Percentiles rank a stretch among this genome's conserved stretches.
These are phyloP conservation scores for Homalodisca vitripennis DNA, from an alignment of 1,140 invertebrate genomes.

Conservation along the genomic window DNA sequence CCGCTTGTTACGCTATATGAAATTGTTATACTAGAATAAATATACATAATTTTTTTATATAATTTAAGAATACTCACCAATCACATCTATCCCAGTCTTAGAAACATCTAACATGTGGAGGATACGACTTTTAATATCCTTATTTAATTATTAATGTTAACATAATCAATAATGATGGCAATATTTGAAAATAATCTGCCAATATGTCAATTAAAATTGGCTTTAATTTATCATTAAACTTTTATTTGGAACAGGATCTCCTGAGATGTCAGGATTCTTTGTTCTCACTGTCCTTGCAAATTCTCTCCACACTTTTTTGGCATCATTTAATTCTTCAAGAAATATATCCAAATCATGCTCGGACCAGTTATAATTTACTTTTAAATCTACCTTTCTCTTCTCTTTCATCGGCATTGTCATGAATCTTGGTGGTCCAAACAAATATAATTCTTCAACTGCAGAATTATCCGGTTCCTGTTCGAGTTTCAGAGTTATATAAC, in stretches of 20 bases:
- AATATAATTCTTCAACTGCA: constrained; percentile 1
- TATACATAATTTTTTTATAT: too few relatives aligned
- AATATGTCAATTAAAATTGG: too few relatives aligned
- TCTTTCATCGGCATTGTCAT: constrained; percentile 11
- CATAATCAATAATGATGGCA: too few relatives aligned
- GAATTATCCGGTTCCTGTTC: constrained; percentile 1
- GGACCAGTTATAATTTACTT: not conserved
- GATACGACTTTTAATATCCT: too few relatives aligned
- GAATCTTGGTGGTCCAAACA: not conserved
- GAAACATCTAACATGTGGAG: too few relatives aligned
- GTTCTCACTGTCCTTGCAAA: not conserved
- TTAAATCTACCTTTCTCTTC: not conserved
- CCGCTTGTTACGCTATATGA: too few relatives aligned
- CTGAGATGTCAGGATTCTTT: not conserved
- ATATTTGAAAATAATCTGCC: too few relatives aligned
- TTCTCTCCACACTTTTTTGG: constrained; percentile 7
- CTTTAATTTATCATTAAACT: not conserved
- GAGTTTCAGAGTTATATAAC: not conserved
- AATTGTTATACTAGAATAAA: too few relatives aligned
- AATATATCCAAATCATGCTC: not conserved
- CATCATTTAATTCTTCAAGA: constrained; percentile 10
- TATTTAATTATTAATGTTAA: too few relatives aligned
- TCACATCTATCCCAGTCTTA: too few relatives aligned
- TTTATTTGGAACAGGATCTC: not conserved
- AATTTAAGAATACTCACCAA: too few relatives aligned